Conservation (phyloP, 2,888 invertebrate genomes). For the Folsomia manolachei region DNA sequence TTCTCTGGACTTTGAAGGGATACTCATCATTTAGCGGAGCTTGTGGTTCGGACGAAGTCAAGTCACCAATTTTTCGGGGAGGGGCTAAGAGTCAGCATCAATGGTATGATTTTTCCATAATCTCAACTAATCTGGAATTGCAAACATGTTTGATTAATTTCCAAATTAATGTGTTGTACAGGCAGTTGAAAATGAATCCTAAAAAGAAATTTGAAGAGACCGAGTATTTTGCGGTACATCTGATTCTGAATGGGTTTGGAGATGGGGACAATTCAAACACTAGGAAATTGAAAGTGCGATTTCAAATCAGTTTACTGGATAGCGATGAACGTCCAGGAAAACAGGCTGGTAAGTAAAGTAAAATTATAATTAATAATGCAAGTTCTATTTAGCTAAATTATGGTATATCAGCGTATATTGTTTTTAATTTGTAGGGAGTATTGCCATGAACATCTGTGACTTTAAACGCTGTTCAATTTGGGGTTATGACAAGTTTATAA, state of each 20-base stretch:
- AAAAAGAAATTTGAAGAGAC: slow-evolving; percentile 46
- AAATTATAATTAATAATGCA: neutral
- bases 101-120: slow-evolving; percentile 36
- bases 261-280: slow-evolving; percentile 36
- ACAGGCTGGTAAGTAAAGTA: slow-evolving; percentile 40
- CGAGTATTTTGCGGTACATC: slow-evolving; percentile 48
- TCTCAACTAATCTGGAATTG: neutral
- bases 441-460: slow-evolving; percentile 48
- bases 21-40: slow-evolving; percentile 42
- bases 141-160: neutral
- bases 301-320: slow-evolving; percentile 48
- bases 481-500: slow-evolving; percentile 49
- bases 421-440: slow-evolving; percentile 35
- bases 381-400: neutral
- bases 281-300: slow-evolving; percentile 45
- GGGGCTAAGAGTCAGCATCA: slow-evolving; percentile 46
- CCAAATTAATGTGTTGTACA: slow-evolving; percentile 10
- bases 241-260: slow-evolving; percentile 45
- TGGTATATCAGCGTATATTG: neutral
- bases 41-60: slow-evolving; percentile 38
- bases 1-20: slow-evolving; percentile 34
- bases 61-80: slow-evolving; percentile 46
- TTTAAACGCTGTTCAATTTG: slow-evolving; percentile 48
- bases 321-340: slow-evolving; percentile 47
- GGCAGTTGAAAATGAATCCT: slow-evolving; percentile 50